Evolutionary conservation across 2,888 invertebrate species (phyloP).

Genomic region (Cerceris ruficornis): DNA sequence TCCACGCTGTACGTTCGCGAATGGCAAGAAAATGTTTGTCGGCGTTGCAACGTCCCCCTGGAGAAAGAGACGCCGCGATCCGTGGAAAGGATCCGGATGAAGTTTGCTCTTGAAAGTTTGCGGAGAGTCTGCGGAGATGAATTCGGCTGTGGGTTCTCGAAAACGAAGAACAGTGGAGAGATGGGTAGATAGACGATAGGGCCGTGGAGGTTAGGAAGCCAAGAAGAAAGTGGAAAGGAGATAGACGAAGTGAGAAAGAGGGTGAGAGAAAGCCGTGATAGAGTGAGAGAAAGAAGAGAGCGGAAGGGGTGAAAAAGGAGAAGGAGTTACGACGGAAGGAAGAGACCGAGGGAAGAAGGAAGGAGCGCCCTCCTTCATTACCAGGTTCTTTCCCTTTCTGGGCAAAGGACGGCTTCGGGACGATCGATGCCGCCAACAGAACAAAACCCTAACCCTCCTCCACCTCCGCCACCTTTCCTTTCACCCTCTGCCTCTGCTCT

Average conservation of each 20-base stretch:
- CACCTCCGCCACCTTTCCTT: conserved; percentile 6
- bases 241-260: neutral
- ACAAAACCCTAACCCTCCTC: conserved; percentile 54
- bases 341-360: conserved; percentile 13
- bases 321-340: neutral
- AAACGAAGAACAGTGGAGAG: neutral
- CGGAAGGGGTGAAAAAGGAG: neutral
- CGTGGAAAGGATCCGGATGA: conserved; percentile 19
- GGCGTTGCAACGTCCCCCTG: neutral
- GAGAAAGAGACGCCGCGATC: conserved; percentile 9
- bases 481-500: conserved; percentile 29
- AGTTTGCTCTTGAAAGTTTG: conserved; percentile 53
- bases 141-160: conserved; percentile 34
- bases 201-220: conserved; percentile 18
- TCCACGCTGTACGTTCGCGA: neutral
- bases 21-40: conserved; percentile 20
- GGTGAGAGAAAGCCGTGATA: neutral
- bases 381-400: conserved; percentile 59
- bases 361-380: conserved; percentile 58
- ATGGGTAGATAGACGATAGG: conserved; percentile 26
- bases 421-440: conserved; percentile 61
- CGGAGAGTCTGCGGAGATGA: conserved; percentile 46
- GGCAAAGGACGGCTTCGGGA: conserved; percentile 47
- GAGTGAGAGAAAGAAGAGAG: neutral
- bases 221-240: neutral